A percentile compares a stretch with the other conserved stretches of the same genome.
These are phyloP conservation scores for Phortica variegata DNA, from an alignment of 1,140 invertebrate species.

Conservation along the genomic window DNA sequence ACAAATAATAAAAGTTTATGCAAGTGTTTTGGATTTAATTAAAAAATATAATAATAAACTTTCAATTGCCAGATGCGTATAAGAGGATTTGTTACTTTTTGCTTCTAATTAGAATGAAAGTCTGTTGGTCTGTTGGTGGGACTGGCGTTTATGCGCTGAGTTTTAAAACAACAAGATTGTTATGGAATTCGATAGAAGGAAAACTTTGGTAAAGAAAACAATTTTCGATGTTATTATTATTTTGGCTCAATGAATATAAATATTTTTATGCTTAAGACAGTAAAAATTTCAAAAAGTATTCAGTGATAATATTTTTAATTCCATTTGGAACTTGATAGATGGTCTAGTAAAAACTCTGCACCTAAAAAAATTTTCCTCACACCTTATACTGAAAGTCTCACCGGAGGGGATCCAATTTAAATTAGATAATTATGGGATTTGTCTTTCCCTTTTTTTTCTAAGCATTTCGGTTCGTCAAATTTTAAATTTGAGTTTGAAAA, in stretches of 20 bases:
- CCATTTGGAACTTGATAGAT: constrained; percentile 6
- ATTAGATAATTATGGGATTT: too few species aligned
- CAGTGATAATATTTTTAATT: neutral
- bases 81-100: constrained; percentile 50
- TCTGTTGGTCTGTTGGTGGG: neutral
- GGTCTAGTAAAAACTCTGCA: too few species aligned
- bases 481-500: neutral
- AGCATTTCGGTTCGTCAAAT: neutral
- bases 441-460: too few species aligned
- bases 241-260: constrained; percentile 1
- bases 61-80: constrained; percentile 49
- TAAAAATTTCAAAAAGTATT: neutral
- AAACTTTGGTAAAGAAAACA: too few species aligned
- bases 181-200: too few species aligned
- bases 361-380: too few species aligned
- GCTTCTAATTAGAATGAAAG: constrained; percentile 40
- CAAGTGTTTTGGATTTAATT: constrained; percentile 47
- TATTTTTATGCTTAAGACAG: neutral
- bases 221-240: constrained; percentile 3
- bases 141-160: too few species aligned
- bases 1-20: constrained; percentile 50
- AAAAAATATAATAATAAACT: constrained; percentile 49
- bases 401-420: too few species aligned
- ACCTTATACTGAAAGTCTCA: too few species aligned
- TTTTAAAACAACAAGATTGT: neutral